Conservation (phyloP, 2,888 invertebrate genomes). For the Amblyteles armatorius region DNA sequence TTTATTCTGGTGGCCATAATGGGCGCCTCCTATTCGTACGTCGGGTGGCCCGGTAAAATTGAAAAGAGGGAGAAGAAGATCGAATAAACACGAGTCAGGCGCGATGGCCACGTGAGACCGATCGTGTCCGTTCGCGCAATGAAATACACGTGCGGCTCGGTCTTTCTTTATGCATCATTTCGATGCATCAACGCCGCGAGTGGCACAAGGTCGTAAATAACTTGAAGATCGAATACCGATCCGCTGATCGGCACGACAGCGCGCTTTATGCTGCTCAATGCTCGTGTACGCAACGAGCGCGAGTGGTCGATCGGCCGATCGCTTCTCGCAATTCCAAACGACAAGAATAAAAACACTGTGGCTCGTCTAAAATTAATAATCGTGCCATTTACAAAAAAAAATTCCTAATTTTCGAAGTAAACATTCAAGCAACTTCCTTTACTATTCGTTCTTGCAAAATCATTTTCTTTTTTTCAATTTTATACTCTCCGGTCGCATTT, state of each 20-base stretch:
- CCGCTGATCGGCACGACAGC: neutral
- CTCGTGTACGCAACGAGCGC: constrained; percentile 71
- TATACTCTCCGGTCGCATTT: no score
- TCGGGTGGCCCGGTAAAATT: no score
- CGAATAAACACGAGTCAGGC: constrained; percentile 11
- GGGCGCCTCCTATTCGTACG: no score
- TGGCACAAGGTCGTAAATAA: constrained; percentile 30
- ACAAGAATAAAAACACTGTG: constrained; percentile 5
- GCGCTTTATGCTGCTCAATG: neutral
- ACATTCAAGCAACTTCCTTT: constrained; percentile 26
- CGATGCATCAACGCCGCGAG: constrained; percentile 22
- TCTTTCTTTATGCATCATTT: constrained; percentile 17
- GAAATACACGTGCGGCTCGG: constrained; percentile 11
- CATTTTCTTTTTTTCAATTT: neutral
- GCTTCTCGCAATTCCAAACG: constrained; percentile 64
- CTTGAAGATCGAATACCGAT: constrained; percentile 25
- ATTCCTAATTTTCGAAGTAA: constrained; percentile 24
- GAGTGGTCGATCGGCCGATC: constrained; percentile 72
- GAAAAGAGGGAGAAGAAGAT: neutral
- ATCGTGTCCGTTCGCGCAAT: constrained; percentile 6
- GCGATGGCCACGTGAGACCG: neutral
- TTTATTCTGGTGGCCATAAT: no score
- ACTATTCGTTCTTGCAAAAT: constrained; percentile 1
- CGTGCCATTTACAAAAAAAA: constrained; percentile 46
- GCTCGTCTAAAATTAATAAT: constrained; percentile 23